Percentiles rank a stretch among this genome's conserved stretches.
Conservation (phyloP, 2,888 invertebrate species). For the Leptothorax acervorum region DNA sequence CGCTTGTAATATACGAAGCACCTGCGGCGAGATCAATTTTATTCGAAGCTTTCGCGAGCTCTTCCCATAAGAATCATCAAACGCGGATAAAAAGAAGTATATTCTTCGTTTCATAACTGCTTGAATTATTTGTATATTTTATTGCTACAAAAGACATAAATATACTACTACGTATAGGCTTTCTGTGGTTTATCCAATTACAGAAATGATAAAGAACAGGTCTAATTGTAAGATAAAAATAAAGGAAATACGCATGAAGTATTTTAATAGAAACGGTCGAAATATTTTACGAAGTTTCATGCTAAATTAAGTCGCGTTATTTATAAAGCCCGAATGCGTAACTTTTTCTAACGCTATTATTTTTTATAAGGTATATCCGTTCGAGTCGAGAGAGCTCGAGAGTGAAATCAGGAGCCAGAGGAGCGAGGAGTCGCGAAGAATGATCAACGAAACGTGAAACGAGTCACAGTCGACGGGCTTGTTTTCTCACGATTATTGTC, state of each 20-base stretch:
- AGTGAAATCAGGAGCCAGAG: background rate
- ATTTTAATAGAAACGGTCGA: background rate
- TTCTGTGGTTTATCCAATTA: background rate
- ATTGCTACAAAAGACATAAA: background rate
- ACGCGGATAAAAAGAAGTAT: background rate
- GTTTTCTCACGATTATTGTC: constrained; percentile 78
- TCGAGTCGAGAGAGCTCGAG: background rate
- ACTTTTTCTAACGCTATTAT: constrained; percentile 13
- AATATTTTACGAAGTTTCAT: background rate
- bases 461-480: constrained; percentile 73
- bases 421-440: constrained; percentile 62
- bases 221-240: background rate
- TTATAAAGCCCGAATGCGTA: background rate
- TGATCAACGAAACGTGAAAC: constrained; percentile 72
- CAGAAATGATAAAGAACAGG: background rate
- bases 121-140: background rate
- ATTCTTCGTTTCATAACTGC: background rate
- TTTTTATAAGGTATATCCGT: constrained; percentile 18
- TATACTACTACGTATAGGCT: background rate
- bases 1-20: constrained; percentile 40
- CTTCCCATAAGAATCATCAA: constrained; percentile 13
- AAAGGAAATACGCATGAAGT: background rate
- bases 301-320: constrained; percentile 7
- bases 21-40: constrained; percentile 45
- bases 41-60: background rate